Base-by-base conservation (phyloP, 2,888 invertebrate species). In the Drosophila prolongata region DNA sequence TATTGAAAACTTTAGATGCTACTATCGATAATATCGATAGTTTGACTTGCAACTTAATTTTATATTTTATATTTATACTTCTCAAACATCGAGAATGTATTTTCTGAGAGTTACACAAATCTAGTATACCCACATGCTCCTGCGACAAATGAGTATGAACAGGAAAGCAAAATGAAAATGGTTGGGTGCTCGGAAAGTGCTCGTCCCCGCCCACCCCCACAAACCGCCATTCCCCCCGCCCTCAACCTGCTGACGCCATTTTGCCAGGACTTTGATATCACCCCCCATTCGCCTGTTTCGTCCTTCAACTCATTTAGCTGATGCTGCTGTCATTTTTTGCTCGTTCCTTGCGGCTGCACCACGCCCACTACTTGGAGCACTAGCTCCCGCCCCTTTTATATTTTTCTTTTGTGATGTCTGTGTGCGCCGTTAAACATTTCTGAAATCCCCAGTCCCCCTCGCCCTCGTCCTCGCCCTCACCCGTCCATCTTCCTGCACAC, bases 261-360 rank as follows among this genome's bases (percentile, higher is more conserved):
- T 85, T 85, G 77, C 81, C 78, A 85, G 77, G 77, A 78, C 86
- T 85, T 85, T 85, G 84, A 84, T 86, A 86, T 78, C 53, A 38
- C 11, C 44, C 44, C 38, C 42, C 52, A 46, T 47, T 10, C 52
- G 42, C 24, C 40, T 50, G 42, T 71, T 75, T 72, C 77, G 79
- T 84, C 82, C 85, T 83, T 84, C 83, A 84, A 84, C 77, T 80
- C 85, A 82, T 85, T 83, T 80, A 79, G 85, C 82, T 80, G 73
- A 59, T 80, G 80, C 67, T 75, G 78, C 72, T 79, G 71, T 76
- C 78, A 76, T 64, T 72, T 71, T 77, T 72, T 47, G 65, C 76
- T 69, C 62, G 52, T 62, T 70, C 70, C 71, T 69, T 70, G 64
- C 64, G 71, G 64, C 56, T 62, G 70, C 69, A 71, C 62, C 64